Percentiles rank a stretch among this genome's conserved stretches.
Evolutionary conservation across 1,140 invertebrate genomes (phyloP).

Genomic region (Brachionus rotundiformis): DNA sequence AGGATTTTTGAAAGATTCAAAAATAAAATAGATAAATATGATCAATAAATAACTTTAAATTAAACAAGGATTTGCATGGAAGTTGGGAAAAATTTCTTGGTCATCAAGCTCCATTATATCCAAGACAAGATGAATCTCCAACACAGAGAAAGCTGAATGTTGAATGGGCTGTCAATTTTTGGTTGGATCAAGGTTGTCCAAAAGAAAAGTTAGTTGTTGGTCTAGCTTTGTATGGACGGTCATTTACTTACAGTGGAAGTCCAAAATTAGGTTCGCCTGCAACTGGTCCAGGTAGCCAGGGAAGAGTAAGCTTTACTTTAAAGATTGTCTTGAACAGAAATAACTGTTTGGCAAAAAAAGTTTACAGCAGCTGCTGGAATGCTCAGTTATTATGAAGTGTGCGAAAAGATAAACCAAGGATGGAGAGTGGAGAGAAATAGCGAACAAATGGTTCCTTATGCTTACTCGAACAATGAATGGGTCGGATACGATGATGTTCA

Average conservation of each 20-base stretch:
- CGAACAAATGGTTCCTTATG: constrained; percentile 70
- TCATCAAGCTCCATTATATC: constrained; percentile 44
- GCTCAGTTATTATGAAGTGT: constrained; percentile 82
- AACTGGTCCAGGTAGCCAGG: constrained; percentile 76
- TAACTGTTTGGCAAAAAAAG: constrained; percentile 72
- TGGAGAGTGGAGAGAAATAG: background rate
- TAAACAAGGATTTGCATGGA: constrained; percentile 51
- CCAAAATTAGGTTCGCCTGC: constrained; percentile 79
- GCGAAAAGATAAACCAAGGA: constrained; percentile 30
- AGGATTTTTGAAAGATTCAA: no score
- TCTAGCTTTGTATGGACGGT: constrained; percentile 84
- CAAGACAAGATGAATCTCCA: constrained; percentile 28
- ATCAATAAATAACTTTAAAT: no score
- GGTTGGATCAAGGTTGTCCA: constrained; percentile 76
- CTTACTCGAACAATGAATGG: constrained; percentile 83
- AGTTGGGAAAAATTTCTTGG: constrained; percentile 41
- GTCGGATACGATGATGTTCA: constrained; percentile 83
- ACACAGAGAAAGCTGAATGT: constrained; percentile 35
- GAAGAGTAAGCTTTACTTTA: constrained; percentile 73
- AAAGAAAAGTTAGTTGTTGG: constrained; percentile 79
- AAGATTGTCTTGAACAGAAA: constrained; percentile 91
- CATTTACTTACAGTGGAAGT: constrained; percentile 73
- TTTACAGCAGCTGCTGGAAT: constrained; percentile 83
- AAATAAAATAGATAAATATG: no score
- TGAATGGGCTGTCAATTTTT: constrained; percentile 64